These are phyloP conservation scores for Cotesia chilonis DNA, from an alignment of 1,140 invertebrate genomes.

Conservation along the genomic window DNA sequence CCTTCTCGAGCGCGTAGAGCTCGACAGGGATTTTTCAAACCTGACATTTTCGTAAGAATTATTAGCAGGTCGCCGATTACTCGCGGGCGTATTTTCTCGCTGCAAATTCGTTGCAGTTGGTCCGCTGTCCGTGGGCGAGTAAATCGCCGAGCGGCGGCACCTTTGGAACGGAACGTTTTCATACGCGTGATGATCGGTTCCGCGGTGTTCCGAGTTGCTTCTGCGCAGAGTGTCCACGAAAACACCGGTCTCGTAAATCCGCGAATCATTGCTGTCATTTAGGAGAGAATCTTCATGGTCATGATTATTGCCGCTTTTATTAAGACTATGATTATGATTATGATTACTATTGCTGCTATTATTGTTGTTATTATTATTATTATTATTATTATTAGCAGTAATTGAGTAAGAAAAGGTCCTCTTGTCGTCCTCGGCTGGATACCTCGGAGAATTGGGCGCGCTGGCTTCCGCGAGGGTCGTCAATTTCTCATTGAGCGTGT, in stretches of 20 bases:
- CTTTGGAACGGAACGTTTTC: conserved; percentile 47
- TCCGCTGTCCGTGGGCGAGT: conserved; percentile 42
- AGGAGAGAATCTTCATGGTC: too few relatives aligned
- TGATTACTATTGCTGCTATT: conserved; percentile 6
- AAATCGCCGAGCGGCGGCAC: conserved; percentile 36
- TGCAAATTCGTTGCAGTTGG: conserved; percentile 37
- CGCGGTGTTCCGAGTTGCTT: conserved; percentile 49
- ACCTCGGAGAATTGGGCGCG: conserved; percentile 51
- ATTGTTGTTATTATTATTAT: not conserved
- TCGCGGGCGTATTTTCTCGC: conserved; percentile 42
- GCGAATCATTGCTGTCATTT: too few relatives aligned
- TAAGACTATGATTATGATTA: not conserved
- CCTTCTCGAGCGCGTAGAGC: conserved; percentile 32
- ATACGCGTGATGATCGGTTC: conserved; percentile 44
- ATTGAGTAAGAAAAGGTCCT: conserved; percentile 44
- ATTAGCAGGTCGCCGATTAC: conserved; percentile 39
- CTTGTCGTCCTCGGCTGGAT: conserved; percentile 36
- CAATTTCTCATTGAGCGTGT: conserved; percentile 50
- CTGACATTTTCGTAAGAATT: conserved; percentile 52
- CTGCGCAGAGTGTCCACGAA: conserved; percentile 39
- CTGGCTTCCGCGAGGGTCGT: conserved; percentile 53
- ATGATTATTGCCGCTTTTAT: too few relatives aligned
- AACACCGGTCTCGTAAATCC: conserved; percentile 5
- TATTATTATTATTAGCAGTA: conserved; percentile 20
- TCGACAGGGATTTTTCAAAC: conserved; percentile 44